phyloP scores from a whole-genome alignment of 2,113 vertebrate genomes.

The Tretioscincus oriximinensis region DNA sequence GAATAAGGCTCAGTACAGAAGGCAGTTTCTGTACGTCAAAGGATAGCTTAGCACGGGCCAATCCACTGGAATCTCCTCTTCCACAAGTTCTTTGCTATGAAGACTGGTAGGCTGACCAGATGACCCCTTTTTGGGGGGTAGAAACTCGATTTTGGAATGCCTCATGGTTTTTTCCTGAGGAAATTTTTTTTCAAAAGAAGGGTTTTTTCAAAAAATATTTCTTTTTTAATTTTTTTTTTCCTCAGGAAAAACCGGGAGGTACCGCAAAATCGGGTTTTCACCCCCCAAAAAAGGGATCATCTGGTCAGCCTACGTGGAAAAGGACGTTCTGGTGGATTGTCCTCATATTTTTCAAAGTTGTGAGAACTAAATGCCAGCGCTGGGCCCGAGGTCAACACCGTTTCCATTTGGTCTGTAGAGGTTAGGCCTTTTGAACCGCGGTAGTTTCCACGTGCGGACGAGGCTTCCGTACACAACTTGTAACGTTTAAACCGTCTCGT shows the following conservation, averaged over 20 bases:
- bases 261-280: no score
- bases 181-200: no score
- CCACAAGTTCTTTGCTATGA: background rate
- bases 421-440: constrained; percentile 78
- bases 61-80: background rate
- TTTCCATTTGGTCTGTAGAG: constrained; percentile 75
- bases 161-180: no score
- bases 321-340: background rate
- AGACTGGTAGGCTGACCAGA: no score
- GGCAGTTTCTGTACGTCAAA: constrained; percentile 78
- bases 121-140: no score
- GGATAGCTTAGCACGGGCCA: constrained; percentile 50
- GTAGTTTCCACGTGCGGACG: constrained; percentile 86
- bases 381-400: constrained; percentile 64
- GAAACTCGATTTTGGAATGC: no score
- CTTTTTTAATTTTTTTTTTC: no score
- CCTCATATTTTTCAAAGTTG: constrained; percentile 23
- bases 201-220: no score
- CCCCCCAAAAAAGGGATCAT: no score
- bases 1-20: constrained; percentile 8
- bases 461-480: constrained; percentile 78
- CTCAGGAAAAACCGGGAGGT: no score
- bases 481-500: constrained; percentile 64
- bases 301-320: background rate
- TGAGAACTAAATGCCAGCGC: constrained; percentile 73